Percentiles rank a stretch among this genome's conserved stretches.
Evolutionary conservation across 1,140 invertebrate genomes (phyloP).

Genomic region (Sinella curviseta): DNA sequence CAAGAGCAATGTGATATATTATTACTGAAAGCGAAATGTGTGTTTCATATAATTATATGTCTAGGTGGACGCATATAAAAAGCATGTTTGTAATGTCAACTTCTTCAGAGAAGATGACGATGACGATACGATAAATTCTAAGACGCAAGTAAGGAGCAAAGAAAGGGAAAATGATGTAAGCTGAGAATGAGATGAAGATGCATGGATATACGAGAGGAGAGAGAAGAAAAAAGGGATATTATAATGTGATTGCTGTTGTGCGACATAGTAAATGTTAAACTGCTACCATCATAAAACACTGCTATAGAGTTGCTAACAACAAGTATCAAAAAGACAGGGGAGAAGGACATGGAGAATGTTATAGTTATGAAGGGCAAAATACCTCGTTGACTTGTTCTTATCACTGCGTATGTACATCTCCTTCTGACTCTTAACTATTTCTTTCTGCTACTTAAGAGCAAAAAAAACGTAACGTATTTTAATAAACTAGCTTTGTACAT

Average conservation of each 20-base stretch:
- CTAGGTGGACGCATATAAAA: too few species aligned
- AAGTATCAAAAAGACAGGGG: background rate
- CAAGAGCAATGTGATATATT: too few species aligned
- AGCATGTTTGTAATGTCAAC: background rate
- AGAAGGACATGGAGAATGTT: constrained; percentile 12
- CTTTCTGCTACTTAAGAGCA: background rate
- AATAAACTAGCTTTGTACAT: background rate
- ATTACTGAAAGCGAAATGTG: too few species aligned
- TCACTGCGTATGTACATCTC: background rate
- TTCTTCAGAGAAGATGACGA: background rate
- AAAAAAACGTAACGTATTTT: too few species aligned
- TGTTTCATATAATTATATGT: too few species aligned
- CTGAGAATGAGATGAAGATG: background rate
- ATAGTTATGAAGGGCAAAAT: constrained; percentile 10
- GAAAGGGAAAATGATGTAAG: background rate
- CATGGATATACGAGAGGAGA: background rate
- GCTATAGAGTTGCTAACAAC: background rate
- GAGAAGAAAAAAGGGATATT: background rate
- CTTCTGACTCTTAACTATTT: background rate
- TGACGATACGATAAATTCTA: background rate
- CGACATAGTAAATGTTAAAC: constrained; percentile 9
- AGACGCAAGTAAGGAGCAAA: background rate
- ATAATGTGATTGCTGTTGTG: background rate
- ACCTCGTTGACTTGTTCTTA: background rate
- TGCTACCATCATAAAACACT: background rate